Percentiles rank a stretch among this genome's conserved stretches.
Conservation (phyloP, 2,888 invertebrate species). For the Clostera curtula region DNA sequence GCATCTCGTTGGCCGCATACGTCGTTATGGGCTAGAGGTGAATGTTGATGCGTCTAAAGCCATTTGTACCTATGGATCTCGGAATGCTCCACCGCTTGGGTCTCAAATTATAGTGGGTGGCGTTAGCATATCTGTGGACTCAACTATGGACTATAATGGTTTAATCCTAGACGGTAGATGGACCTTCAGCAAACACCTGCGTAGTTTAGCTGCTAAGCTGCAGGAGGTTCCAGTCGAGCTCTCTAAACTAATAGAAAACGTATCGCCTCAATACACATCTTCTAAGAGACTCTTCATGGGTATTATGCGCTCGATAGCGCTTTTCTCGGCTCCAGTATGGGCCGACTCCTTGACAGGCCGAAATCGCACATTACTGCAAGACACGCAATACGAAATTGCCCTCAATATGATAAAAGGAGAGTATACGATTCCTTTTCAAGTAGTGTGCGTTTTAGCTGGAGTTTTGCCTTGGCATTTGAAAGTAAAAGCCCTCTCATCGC, state of each 20-base stretch:
- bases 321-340: neutral
- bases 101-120: too few species aligned
- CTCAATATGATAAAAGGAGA: neutral
- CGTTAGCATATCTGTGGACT: too few species aligned
- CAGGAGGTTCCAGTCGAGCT: slow-evolving; percentile 4
- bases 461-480: neutral
- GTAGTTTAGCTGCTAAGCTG: too few species aligned
- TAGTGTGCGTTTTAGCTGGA: neutral
- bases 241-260: neutral
- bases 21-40: too few species aligned
- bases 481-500: neutral
- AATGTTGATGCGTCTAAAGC: too few species aligned
- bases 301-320: neutral
- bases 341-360: neutral
- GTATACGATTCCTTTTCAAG: neutral
- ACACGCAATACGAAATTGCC: neutral
- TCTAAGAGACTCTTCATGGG: neutral
- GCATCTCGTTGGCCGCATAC: too few species aligned
- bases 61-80: too few species aligned
- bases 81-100: too few species aligned
- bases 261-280: neutral
- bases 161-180: too few species aligned
- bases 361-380: neutral
- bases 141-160: too few species aligned
- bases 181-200: too few species aligned